Evolutionary conservation across 2,113 vertebrate species (phyloP).

Genomic region (Podarcis muralis): DNA sequence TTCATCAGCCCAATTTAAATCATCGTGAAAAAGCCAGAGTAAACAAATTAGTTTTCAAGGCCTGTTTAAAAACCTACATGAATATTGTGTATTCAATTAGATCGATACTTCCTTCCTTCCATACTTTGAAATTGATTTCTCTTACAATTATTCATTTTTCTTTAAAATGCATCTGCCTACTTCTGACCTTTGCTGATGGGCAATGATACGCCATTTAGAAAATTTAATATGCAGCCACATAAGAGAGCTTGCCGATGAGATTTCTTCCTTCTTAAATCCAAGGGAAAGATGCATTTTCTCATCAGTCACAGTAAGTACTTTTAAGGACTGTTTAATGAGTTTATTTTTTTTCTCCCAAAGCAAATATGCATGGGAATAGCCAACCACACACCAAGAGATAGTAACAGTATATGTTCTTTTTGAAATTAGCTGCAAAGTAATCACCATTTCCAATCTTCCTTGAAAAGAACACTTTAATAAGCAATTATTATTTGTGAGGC

Average conservation of each 20-base stretch:
- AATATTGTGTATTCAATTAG: accelerated
- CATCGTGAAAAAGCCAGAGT: too few species aligned
- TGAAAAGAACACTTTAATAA: conserved; percentile 27
- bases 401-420: not conserved
- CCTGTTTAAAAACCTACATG: too few species aligned
- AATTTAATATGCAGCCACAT: not conserved
- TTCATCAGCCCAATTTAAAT: too few species aligned
- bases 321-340: not conserved
- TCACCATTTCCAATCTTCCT: conserved; percentile 32
- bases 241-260: not conserved
- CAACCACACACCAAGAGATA: not conserved
- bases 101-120: not conserved
- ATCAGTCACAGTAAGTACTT: conserved; percentile 20
- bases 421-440: conserved; percentile 18
- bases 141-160: not conserved
- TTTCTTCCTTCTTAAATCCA: not conserved
- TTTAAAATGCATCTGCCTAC: not conserved
- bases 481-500: conserved; percentile 43
- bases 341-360: not conserved
- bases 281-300: not conserved
- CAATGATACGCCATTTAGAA: not conserved
- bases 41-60: too few species aligned
- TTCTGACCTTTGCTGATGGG: not conserved
- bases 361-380: not conserved
- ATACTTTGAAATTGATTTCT: not conserved